Base-by-base conservation (phyloP, 2,888 invertebrate genomes). In the Schizaphis graminum region DNA sequence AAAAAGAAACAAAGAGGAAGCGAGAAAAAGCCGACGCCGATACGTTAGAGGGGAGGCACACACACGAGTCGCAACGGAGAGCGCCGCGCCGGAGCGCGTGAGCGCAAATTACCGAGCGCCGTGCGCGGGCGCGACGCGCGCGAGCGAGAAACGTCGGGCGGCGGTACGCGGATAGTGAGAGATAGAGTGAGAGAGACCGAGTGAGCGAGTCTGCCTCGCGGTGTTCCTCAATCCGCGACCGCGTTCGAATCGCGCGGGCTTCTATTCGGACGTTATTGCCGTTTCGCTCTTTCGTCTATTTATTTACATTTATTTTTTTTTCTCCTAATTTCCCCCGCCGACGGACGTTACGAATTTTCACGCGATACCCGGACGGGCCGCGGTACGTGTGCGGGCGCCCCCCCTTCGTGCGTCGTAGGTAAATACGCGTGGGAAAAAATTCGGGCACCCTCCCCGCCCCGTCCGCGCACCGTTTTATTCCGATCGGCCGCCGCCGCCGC, bases 351-450 rank as follows among this genome's bases (percentile, higher is more conserved):
- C 77, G 77, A 77, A 77, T 35, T 35, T 77, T 77, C 21, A 35
- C 61, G 35, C 35, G 77, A 77, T 77, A 35, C 44, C 44, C 44
- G 85, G 24, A 85, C 44, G 85, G 44, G 24, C 41, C 49, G 13
- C 49, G 2, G 89, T n/a, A 44, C 61, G 61, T 89, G 89, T 89
- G 89, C 8, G 28, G 28, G 61, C 67, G 5, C n/a, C 77, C 35
- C 77, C 35, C 77, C 77, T 8, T 77, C 35, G 35, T 26, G 26
- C 67, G 49, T 35, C 91, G 53, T 49, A 77, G 77, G 91, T 53
- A 53, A 77, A 77, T 77, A 77, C 91, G 91, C 77, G 91, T 77
- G 77, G 53, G 77, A 91, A 91, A 77, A 91, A 77, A 77, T 84
- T 91, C 77, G 77, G 91, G 77, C 53, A 91, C 91, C 77, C 91